A percentile compares a stretch with the other conserved stretches of the same genome.
Evolutionary conservation across 2,113 vertebrate species (phyloP).

Genomic region (Procavia capensis): DNA sequence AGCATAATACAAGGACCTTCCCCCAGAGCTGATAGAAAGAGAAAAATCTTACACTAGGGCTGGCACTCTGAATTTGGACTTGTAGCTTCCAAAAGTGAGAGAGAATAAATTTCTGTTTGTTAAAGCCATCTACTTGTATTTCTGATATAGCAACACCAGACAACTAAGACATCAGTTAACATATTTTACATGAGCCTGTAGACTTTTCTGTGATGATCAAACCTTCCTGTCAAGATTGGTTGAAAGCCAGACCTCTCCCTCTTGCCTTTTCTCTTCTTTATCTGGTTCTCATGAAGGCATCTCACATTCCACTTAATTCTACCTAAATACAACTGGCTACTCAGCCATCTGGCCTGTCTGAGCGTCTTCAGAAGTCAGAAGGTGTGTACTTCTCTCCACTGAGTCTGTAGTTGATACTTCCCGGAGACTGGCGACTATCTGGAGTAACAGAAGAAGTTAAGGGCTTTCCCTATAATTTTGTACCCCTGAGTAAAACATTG

Average conservation of each 20-base stretch:
- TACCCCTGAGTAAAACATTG: constrained; percentile 34
- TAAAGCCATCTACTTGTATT: too few relatives aligned
- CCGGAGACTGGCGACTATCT: background rate
- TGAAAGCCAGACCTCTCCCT: background rate
- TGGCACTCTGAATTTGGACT: too few relatives aligned
- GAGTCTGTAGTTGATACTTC: background rate
- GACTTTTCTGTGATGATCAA: background rate
- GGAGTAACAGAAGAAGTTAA: constrained; percentile 21
- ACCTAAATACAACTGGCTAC: too few relatives aligned
- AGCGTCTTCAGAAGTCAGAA: background rate
- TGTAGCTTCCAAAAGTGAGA: too few relatives aligned
- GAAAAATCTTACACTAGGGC: too few relatives aligned
- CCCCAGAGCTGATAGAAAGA: too few relatives aligned
- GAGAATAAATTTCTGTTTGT: too few relatives aligned
- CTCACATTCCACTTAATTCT: background rate
- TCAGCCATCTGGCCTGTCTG: background rate
- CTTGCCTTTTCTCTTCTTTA: background rate
- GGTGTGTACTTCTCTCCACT: background rate
- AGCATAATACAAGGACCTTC: too few relatives aligned
- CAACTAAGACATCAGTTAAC: background rate
- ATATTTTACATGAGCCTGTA: background rate
- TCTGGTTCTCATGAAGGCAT: background rate
- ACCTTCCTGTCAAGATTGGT: background rate
- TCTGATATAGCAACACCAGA: too few relatives aligned
- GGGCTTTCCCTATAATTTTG: constrained; percentile 59